Conservation (phyloP, 2,888 invertebrate species). For the Actias luna region DNA sequence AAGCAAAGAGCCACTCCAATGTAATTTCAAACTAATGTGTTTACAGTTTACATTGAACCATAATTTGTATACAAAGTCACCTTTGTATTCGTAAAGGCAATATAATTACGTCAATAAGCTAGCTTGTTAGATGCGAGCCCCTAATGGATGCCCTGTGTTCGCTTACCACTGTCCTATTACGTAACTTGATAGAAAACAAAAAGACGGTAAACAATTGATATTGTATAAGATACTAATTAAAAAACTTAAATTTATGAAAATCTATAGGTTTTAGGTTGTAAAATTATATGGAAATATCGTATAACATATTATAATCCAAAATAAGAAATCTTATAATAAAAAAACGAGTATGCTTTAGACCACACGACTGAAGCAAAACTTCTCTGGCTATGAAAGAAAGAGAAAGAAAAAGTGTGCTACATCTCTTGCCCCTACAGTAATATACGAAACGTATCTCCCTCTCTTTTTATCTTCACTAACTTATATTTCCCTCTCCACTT, state of each 20-base stretch:
- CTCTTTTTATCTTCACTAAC: no score
- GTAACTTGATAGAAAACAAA: slow-evolving; percentile 9
- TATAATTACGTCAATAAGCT: slow-evolving; percentile 63
- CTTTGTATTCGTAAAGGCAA: slow-evolving; percentile 55
- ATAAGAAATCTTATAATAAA: no score
- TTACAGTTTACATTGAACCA: slow-evolving; percentile 22
- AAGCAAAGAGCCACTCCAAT: slow-evolving; percentile 3
- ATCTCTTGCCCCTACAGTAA: no score
- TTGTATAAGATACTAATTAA: neutral
- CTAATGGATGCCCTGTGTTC: slow-evolving; percentile 59
- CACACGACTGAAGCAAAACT: no score
- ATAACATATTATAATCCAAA: no score
- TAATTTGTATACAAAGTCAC: slow-evolving; percentile 53
- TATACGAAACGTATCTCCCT: no score
- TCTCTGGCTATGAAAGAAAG: no score
- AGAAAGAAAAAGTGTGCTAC: no score
- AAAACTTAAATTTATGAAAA: neutral
- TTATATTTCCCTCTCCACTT: no score
- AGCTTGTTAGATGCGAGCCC: slow-evolving; percentile 41
- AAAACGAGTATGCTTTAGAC: no score
- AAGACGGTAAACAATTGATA: neutral
- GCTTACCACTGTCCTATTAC: slow-evolving; percentile 24
- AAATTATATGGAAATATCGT: no score
- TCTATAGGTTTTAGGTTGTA: neutral
- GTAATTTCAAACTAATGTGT: slow-evolving; percentile 13